Evolutionary conservation across 1,140 invertebrate species (phyloP).

Genomic region (Tetragnatha versicolor): DNA sequence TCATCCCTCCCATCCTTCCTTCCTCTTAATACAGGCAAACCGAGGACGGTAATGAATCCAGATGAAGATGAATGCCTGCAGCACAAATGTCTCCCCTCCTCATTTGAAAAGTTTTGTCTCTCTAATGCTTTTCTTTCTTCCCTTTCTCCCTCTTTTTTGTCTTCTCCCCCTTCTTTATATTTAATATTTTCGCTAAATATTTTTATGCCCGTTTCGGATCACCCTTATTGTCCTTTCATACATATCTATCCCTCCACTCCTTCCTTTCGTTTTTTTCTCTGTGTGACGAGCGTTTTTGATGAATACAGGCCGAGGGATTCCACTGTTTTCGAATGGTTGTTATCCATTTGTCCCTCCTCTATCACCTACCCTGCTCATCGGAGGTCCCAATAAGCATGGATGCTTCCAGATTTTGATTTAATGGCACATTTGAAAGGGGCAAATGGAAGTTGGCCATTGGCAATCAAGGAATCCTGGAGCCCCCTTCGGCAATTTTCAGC

Average conservation of each 20-base stretch:
- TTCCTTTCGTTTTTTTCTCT: neutral
- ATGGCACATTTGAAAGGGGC: conserved; percentile 33
- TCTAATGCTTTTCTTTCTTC: conserved; percentile 30
- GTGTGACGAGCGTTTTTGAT: too few relatives aligned
- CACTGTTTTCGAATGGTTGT: too few relatives aligned
- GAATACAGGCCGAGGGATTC: too few relatives aligned
- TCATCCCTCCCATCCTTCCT: conserved; percentile 29
- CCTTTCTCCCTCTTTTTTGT: neutral
- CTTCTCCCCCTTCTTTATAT: conserved; percentile 3
- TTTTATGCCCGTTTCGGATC: neutral
- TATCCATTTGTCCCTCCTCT: neutral
- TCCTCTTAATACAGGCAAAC: conserved; percentile 52
- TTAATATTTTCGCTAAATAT: conserved; percentile 32
- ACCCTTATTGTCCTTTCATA: conserved; percentile 5
- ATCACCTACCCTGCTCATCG: neutral
- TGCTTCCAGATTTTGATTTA: conserved; percentile 41
- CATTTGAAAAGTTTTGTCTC: conserved; percentile 55
- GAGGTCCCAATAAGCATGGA: conserved; percentile 21
- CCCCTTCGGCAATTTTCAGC: conserved; percentile 1
- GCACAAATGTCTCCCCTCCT: conserved; percentile 50
- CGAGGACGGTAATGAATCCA: conserved; percentile 45
- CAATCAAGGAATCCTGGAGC: conserved; percentile 42
- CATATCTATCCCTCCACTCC: neutral
- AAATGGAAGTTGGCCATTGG: neutral
- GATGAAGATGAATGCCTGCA: conserved; percentile 52